phyloP scores from a whole-genome alignment of 2,888 invertebrate genomes.

The Catocala sponsa region DNA sequence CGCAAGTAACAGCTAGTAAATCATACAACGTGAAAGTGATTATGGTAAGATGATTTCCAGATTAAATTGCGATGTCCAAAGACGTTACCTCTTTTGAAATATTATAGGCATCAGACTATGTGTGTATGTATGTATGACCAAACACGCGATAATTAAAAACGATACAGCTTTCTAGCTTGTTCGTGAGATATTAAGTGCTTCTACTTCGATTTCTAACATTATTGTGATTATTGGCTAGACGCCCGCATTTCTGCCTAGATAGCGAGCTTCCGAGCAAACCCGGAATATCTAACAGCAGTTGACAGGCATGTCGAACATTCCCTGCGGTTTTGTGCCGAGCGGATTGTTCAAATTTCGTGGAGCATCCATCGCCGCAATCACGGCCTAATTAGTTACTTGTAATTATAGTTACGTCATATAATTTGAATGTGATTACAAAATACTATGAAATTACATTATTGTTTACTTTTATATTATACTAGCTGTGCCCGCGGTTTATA shows the following conservation, averaged over 20 bases:
- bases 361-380: conserved; percentile 33
- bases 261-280: conserved; percentile 1
- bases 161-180: too few relatives aligned
- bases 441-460: background rate
- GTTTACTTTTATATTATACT: too few relatives aligned
- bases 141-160: too few relatives aligned
- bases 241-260: background rate
- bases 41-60: too few relatives aligned
- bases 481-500: too few relatives aligned
- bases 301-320: conserved; percentile 39
- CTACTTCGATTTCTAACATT: background rate
- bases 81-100: too few relatives aligned
- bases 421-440: background rate
- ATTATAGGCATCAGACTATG: too few relatives aligned
- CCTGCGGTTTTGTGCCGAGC: conserved; percentile 28
- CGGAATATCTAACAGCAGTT: conserved; percentile 25
- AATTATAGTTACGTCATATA: conserved; percentile 3
- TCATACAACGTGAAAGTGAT: too few relatives aligned
- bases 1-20: too few relatives aligned
- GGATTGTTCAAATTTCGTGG: conserved; percentile 34
- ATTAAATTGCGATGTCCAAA: too few relatives aligned
- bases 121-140: too few relatives aligned
- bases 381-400: conserved; percentile 15
- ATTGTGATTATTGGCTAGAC: background rate
- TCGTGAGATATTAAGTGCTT: too few relatives aligned